These are phyloP conservation scores for Mus musculus DNA, from an alignment of 2,113 vertebrate genomes.

Conservation along the genomic window DNA sequence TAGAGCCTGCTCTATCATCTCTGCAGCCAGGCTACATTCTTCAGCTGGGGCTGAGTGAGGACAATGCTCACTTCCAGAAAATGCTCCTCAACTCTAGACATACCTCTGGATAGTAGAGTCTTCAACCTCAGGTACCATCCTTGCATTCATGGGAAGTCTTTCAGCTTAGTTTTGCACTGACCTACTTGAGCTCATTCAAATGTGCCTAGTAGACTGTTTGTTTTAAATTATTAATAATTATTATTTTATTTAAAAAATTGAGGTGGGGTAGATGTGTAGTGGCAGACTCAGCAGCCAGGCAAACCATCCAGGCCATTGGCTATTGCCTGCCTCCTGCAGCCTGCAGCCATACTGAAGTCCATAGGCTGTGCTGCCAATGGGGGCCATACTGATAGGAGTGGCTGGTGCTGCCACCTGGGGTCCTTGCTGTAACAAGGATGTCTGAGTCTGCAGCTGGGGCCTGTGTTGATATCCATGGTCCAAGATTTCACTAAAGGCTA, in stretches of 20 bases:
- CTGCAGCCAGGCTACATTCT: neutral
- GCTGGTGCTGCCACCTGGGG: neutral
- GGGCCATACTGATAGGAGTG: neutral
- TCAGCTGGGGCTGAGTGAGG: neutral
- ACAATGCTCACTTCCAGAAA: neutral
- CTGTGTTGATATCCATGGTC: no score
- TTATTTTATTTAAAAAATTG: neutral
- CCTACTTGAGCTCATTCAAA: neutral
- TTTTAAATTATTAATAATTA: neutral
- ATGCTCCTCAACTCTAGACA: no score
- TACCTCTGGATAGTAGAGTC: neutral
- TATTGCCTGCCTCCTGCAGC: neutral
- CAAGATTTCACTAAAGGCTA: no score
- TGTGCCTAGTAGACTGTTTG: neutral
- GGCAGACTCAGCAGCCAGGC: neutral
- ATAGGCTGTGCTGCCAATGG: neutral
- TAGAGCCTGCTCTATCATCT: accelerated
- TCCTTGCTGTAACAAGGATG: no score
- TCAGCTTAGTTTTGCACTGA: no score
- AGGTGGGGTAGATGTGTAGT: neutral
- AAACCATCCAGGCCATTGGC: neutral
- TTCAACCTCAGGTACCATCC: neutral
- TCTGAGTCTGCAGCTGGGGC: no score
- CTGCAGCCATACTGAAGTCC: neutral
- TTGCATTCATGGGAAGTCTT: accelerated